Conservation (phyloP, 2,888 invertebrate genomes). For the Calameuta idolon region DNA sequence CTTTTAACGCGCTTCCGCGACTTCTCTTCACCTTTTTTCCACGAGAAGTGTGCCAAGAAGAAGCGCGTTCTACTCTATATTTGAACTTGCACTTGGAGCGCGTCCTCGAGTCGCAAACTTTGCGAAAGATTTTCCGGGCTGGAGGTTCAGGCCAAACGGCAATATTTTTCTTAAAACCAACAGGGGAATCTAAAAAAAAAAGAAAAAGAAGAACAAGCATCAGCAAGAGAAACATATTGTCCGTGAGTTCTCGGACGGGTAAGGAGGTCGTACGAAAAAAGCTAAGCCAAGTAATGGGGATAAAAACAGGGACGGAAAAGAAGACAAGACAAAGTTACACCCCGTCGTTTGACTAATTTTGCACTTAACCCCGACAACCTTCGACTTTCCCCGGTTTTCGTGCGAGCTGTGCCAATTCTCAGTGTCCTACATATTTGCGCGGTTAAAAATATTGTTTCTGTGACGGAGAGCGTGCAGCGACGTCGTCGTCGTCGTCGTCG, state of each 20-base stretch:
- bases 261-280: not conserved
- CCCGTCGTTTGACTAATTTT: slow-evolving; percentile 3
- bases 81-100: slow-evolving; percentile 29
- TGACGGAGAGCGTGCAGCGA: slow-evolving; percentile 7
- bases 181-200: not conserved
- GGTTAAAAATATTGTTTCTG: slow-evolving; percentile 37
- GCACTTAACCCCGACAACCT: slow-evolving; percentile 10
- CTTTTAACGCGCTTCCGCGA: slow-evolving; percentile 3
- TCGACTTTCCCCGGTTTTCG: slow-evolving; percentile 9
- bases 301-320: not conserved
- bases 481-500: not conserved
- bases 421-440: slow-evolving; percentile 35
- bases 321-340: not conserved
- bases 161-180: not conserved
- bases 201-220: not conserved
- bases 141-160: not conserved
- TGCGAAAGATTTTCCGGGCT: not conserved
- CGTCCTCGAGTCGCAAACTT: slow-evolving; percentile 6
- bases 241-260: not conserved
- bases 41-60: slow-evolving; percentile 13
- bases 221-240: not conserved
- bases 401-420: slow-evolving; percentile 1
- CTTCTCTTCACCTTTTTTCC: slow-evolving; percentile 2
- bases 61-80: slow-evolving; percentile 24
- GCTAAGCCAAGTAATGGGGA: not conserved